Conservation (phyloP, 2,113 vertebrate genomes). For the Pionites leucogaster region DNA sequence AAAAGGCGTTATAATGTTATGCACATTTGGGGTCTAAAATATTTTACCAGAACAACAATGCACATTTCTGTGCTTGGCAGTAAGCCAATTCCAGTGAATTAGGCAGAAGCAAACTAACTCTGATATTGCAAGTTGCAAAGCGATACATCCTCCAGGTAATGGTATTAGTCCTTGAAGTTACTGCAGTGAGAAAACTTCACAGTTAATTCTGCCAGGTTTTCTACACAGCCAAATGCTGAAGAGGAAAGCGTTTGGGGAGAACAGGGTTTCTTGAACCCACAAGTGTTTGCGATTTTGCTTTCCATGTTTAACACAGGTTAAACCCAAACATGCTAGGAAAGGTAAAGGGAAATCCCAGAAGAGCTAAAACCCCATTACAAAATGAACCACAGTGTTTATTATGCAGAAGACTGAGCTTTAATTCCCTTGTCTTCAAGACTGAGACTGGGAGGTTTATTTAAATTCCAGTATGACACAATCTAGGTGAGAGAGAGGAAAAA, state of each 20-base stretch:
- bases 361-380: background rate
- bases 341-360: background rate
- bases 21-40: background rate
- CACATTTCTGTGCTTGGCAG: background rate
- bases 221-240: background rate
- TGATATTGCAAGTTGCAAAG: background rate
- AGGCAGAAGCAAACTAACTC: background rate
- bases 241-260: background rate
- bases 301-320: background rate
- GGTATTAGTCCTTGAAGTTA: background rate
- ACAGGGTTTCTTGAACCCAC: background rate
- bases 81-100: background rate
- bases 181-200: background rate
- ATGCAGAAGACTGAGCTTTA: background rate
- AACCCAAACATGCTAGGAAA: background rate
- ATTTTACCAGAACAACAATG: background rate
- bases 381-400: background rate
- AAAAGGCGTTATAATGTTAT: background rate
- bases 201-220: background rate
- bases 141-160: background rate
- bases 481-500: background rate
- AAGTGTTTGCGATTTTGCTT: background rate
- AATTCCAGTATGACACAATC: background rate
- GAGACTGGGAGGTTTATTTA: background rate
- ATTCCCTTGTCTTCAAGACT: background rate